These are phyloP conservation scores for Podocnemis expansa DNA, from an alignment of 2,113 vertebrate genomes.

Conservation along the genomic window DNA sequence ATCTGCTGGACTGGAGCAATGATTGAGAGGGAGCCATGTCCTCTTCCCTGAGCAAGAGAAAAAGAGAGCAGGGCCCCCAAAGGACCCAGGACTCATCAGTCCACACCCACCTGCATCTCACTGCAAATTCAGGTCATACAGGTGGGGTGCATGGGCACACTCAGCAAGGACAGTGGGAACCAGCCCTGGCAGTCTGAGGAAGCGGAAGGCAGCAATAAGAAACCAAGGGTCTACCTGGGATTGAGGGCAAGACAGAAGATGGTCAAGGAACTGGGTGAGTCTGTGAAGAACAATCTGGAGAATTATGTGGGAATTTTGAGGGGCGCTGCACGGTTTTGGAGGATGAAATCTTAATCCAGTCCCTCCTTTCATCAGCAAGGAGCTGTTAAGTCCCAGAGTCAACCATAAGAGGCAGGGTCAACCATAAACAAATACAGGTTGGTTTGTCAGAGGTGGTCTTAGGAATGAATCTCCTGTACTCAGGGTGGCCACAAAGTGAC, in stretches of 20 bases:
- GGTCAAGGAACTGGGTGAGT: neutral
- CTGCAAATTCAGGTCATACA: neutral
- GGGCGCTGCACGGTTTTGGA: neutral
- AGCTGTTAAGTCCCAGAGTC: neutral
- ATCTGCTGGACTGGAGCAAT: neutral
- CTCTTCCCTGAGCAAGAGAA: neutral
- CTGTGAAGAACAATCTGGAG: neutral
- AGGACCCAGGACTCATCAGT: neutral
- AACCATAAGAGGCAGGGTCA: neutral
- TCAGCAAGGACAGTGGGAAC: neutral
- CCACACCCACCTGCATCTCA: neutral
- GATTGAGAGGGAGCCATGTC: neutral
- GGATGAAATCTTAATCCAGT: neutral
- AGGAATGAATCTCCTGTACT: neutral
- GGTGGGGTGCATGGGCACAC: neutral
- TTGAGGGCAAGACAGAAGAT: neutral
- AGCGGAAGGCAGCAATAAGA: neutral
- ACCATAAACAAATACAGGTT: accelerated
- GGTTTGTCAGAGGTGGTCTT: neutral
- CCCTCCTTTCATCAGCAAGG: neutral
- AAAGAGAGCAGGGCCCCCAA: neutral
- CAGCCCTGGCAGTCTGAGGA: neutral
- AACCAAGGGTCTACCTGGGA: neutral
- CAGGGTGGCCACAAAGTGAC: neutral
- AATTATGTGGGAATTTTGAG: neutral